Conservation (phyloP, 2,797 vertebrate species). For the Eidolon dupreanum region DNA sequence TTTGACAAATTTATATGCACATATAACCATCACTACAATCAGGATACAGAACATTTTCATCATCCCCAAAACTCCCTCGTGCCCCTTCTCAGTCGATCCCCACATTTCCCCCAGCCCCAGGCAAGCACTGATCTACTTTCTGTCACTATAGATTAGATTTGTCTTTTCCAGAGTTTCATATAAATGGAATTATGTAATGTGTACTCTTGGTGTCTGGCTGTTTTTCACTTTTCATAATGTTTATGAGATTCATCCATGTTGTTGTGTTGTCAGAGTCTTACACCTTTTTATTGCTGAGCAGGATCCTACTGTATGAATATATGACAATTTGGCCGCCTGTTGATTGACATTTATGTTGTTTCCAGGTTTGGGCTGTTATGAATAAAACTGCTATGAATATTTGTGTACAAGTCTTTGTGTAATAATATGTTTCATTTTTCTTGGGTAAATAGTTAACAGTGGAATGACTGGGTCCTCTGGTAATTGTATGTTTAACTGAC, state of each 20-base stretch:
- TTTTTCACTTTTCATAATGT: conserved; percentile 11
- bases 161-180: conserved; percentile 62
- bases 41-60: conserved; percentile 2
- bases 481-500: not conserved
- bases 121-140: conserved; percentile 57
- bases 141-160: conserved; percentile 56
- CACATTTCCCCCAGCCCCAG: conserved; percentile 26
- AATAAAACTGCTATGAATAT: not conserved
- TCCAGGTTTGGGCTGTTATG: not conserved
- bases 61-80: conserved; percentile 42
- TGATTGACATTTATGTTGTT: not conserved
- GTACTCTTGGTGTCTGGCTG: conserved; percentile 10
- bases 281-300: not conserved
- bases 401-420: not conserved
- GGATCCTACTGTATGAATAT: not conserved
- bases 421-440: not conserved
- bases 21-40: not conserved
- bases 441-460: not conserved
- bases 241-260: conserved; percentile 6
- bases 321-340: not conserved
- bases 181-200: conserved; percentile 62
- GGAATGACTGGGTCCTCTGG: not conserved
- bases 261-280: not conserved
- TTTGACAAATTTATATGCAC: conserved; percentile 50
- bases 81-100: not conserved